Percentiles rank a stretch among this genome's conserved stretches.
These are phyloP conservation scores for zebrafish (Danio rerio) DNA, from an alignment of 2,113 vertebrate genomes.

Conservation along the genomic window GRCz12tu NC_133176.1:11110501-11111000, in stretches of 20 bases:
- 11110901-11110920: no score
- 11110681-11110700: background rate
- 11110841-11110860: no score
- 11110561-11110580: background rate
- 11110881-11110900: no score
- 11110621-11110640: no score
- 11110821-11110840: no score
- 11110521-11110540: background rate
- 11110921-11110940: no score
- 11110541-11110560: constrained; percentile 30
- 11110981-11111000: no score
- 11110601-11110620: no score
- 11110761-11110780: background rate
- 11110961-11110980: no score
- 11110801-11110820: no score
- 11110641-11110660: background rate
- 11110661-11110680: background rate
- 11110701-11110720: background rate
- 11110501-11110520: constrained; percentile 11
- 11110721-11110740: background rate
- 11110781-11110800: background rate
- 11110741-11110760: background rate
- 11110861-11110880: no score
- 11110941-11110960: no score
- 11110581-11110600: background rate